Conservation (phyloP, 2,888 invertebrate species). For the Catonia carolina region DNA sequence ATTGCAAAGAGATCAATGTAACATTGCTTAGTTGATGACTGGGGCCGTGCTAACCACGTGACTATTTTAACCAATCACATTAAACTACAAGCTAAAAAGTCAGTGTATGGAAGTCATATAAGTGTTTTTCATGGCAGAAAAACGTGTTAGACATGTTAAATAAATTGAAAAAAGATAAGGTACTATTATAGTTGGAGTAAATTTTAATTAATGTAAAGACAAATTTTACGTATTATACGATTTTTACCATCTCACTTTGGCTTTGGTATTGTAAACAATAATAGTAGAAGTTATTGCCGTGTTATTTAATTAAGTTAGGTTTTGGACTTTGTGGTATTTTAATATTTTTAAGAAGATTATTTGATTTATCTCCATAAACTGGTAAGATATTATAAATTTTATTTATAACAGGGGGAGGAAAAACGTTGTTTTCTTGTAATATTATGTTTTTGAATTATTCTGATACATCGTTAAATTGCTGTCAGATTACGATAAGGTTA, state of each 20-base stretch:
- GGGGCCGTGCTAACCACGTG: slow-evolving; percentile 3
- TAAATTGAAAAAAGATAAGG: slow-evolving; percentile 16
- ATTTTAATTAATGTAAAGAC: background rate
- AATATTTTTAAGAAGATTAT: background rate
- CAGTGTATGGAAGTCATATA: slow-evolving; percentile 5
- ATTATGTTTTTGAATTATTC: too few relatives aligned
- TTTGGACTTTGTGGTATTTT: background rate
- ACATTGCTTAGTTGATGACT: too few relatives aligned
- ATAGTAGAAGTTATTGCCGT: too few relatives aligned
- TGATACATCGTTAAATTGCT: too few relatives aligned
- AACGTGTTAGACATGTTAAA: slow-evolving; percentile 17
- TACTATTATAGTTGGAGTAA: background rate
- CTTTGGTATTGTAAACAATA: too few relatives aligned
- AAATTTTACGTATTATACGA: background rate
- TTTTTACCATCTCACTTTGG: too few relatives aligned
- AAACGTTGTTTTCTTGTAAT: too few relatives aligned
- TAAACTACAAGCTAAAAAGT: background rate
- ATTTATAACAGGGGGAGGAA: too few relatives aligned
- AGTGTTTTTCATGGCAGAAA: slow-evolving; percentile 12
- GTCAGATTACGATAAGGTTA: slow-evolving; percentile 1
- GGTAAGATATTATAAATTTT: too few relatives aligned
- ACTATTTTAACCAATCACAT: slow-evolving; percentile 6
- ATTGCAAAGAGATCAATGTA: too few relatives aligned
- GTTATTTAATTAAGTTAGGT: background rate
- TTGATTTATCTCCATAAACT: background rate